These are phyloP conservation scores for Colletes collaris DNA, from an alignment of 2,888 invertebrate genomes.

Conservation along the genomic window DNA sequence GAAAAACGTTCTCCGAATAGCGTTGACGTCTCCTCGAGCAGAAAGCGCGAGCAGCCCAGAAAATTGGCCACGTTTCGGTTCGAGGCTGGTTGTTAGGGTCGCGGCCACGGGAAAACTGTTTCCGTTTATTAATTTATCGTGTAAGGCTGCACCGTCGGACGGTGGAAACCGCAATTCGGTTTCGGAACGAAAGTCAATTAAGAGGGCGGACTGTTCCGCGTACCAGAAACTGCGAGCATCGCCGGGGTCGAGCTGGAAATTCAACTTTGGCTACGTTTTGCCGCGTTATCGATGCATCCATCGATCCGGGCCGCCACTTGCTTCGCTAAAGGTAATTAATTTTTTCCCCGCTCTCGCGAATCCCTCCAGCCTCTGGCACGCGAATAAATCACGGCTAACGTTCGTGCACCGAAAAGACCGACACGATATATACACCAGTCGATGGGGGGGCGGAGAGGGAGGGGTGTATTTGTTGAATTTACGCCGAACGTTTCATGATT, in stretches of 20 bases:
- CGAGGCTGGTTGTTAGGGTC: too few relatives aligned
- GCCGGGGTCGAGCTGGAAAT: conserved; percentile 43
- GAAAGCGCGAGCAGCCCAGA: too few relatives aligned
- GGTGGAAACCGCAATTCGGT: conserved; percentile 47
- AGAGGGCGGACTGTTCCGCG: conserved; percentile 9
- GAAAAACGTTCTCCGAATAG: too few relatives aligned
- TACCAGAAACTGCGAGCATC: neutral
- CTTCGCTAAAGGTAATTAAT: conserved; percentile 11
- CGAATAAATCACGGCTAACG: conserved; percentile 12
- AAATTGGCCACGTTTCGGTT: too few relatives aligned
- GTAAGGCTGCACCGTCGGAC: conserved; percentile 40
- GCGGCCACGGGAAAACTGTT: conserved; percentile 44
- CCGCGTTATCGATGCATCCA: conserved; percentile 12
- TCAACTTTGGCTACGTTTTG: conserved; percentile 15
- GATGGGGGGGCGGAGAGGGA: too few relatives aligned
- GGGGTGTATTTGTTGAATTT: conserved; percentile 9
- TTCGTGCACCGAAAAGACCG: neutral
- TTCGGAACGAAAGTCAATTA: conserved; percentile 58
- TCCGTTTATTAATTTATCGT: conserved; percentile 59
- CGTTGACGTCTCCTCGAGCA: too few relatives aligned
- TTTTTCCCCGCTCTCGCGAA: neutral
- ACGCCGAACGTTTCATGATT: conserved; percentile 24
- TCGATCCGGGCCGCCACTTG: conserved; percentile 11
- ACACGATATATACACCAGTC: neutral
- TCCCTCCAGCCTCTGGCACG: neutral